Percentiles rank a stretch among this genome's conserved stretches.
These are phyloP conservation scores for Drosophila vallismaia DNA, from an alignment of 2,888 invertebrate genomes.

Conservation along the genomic window DNA sequence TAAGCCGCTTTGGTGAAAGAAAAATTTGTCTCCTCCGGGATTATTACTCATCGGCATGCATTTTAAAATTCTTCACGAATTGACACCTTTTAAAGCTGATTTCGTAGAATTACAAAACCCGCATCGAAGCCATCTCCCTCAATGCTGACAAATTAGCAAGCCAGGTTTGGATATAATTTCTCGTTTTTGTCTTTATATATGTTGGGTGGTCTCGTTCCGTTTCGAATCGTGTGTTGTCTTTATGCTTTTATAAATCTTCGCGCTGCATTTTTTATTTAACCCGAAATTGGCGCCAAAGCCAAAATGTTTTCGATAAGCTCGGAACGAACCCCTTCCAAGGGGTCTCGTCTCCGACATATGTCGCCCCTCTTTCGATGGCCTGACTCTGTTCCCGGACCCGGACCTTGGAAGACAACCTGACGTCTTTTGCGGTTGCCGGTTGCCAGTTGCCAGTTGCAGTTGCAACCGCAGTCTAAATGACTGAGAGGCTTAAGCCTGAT, in stretches of 20 bases:
- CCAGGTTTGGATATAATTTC: constrained; percentile 34
- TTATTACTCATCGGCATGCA: constrained; percentile 76
- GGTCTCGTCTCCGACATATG: constrained; percentile 55
- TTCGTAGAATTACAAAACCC: constrained; percentile 71
- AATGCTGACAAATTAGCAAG: constrained; percentile 72
- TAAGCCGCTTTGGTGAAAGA: constrained; percentile 42
- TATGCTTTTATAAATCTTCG: constrained; percentile 35
- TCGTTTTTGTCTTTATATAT: constrained; percentile 12
- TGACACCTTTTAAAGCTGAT: constrained; percentile 78
- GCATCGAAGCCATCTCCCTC: constrained; percentile 16
- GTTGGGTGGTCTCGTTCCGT: constrained; percentile 50
- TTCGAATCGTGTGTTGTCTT: constrained; percentile 14
- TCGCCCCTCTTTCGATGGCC: constrained; percentile 31
- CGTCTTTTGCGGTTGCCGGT: constrained; percentile 49
- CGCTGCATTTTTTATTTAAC: constrained; percentile 46
- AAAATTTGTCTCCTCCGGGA: constrained; percentile 35
- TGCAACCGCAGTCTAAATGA: constrained; percentile 47
- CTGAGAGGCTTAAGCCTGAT: constrained; percentile 44
- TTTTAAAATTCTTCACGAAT: constrained; percentile 69
- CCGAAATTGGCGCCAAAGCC: constrained; percentile 73
- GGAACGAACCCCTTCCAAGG: constrained; percentile 5
- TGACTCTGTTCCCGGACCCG: constrained; percentile 38
- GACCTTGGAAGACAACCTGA: constrained; percentile 49
- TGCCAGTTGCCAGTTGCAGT: constrained; percentile 22
- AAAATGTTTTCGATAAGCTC: constrained; percentile 71